phyloP scores from a whole-genome alignment of 2,888 invertebrate species.

The Troides aeacus region DNA sequence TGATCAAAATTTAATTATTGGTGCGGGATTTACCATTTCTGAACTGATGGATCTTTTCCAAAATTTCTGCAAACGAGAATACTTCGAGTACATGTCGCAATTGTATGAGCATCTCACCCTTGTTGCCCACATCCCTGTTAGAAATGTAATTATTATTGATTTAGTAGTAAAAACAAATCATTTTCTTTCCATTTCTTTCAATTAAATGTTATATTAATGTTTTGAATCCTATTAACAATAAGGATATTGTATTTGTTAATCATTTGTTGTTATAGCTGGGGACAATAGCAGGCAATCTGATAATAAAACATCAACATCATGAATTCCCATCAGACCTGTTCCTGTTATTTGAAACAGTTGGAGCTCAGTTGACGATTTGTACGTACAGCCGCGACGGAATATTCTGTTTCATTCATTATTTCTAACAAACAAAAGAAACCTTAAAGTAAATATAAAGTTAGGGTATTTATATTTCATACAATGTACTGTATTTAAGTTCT shows the following conservation, averaged over 20 bases:
- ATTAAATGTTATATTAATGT: too few species aligned
- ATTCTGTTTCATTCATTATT: too few species aligned
- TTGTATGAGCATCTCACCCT: slow-evolving; percentile 83
- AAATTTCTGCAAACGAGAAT: slow-evolving; percentile 48
- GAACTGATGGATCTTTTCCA: slow-evolving; percentile 76
- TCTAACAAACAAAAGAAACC: too few species aligned
- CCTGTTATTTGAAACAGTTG: slow-evolving; percentile 61
- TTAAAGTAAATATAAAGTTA: neutral
- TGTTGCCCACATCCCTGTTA: slow-evolving; percentile 86
- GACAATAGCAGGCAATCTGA: slow-evolving; percentile 84
- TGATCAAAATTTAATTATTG: slow-evolving; percentile 74
- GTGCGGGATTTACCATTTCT: slow-evolving; percentile 81
- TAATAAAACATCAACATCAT: slow-evolving; percentile 82
- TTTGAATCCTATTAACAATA: too few species aligned
- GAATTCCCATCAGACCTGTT: slow-evolving; percentile 86
- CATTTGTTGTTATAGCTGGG: neutral
- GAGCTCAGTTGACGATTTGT: slow-evolving; percentile 49
- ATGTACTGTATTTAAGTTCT: too few species aligned
- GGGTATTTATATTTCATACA: too few species aligned
- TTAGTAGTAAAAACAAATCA: too few species aligned
- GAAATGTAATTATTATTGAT: slow-evolving; percentile 79
- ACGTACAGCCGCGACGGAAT: slow-evolving; percentile 31
- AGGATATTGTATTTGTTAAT: too few species aligned
- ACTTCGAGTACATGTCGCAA: slow-evolving; percentile 80
- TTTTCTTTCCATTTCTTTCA: too few species aligned